Evolutionary conservation across 2,113 vertebrate genomes (phyloP).

Genomic region (Aix galericulata): DNA sequence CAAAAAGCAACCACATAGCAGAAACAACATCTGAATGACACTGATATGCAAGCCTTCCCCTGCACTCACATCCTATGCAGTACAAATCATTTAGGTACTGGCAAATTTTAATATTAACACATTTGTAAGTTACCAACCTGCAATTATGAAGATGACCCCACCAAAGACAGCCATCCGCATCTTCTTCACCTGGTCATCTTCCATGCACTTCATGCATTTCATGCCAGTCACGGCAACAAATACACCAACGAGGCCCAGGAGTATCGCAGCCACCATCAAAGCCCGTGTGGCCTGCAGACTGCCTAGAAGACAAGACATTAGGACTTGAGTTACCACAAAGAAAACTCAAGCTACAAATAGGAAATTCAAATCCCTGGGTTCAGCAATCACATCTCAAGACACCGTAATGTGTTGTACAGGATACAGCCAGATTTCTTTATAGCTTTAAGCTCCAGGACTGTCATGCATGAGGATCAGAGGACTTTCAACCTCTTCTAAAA

Average conservation of each 20-base stretch:
- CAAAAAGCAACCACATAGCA: background rate
- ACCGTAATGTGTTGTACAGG: background rate
- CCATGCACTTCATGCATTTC: constrained; percentile 91
- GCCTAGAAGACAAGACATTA: constrained; percentile 69
- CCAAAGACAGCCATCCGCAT: constrained; percentile 79
- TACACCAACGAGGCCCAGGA: constrained; percentile 80
- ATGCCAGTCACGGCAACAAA: constrained; percentile 85
- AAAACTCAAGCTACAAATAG: background rate
- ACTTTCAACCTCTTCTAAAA: background rate
- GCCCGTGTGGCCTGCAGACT: constrained; percentile 86
- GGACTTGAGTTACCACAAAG: background rate
- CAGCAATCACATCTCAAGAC: background rate
- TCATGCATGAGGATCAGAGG: background rate
- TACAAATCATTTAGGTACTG: background rate
- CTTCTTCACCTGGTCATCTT: constrained; percentile 81
- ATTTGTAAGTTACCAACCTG: constrained; percentile 76
- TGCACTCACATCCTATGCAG: background rate
- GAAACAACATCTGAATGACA: background rate
- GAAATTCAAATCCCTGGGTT: background rate
- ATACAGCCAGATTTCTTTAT: background rate
- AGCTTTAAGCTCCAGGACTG: background rate
- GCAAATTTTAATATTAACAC: background rate
- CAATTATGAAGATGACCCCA: constrained; percentile 82
- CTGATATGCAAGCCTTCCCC: background rate
- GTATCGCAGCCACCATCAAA: constrained; percentile 85